Evolutionary conservation across 2,888 invertebrate species (phyloP).

Genomic region (Oegoconia quadripuncta): DNA sequence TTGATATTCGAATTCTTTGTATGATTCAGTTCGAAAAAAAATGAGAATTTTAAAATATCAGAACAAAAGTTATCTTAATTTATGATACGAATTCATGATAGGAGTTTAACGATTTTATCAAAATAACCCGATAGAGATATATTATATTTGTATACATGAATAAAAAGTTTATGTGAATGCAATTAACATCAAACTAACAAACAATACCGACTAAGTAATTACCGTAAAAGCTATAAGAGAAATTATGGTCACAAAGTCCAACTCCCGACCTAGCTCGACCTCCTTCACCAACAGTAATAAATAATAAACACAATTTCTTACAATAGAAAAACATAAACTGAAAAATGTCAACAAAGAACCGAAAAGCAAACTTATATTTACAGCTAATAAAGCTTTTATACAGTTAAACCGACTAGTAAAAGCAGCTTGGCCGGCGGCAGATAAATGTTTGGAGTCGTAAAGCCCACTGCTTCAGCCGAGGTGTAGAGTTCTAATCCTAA

Average conservation of each 20-base stretch:
- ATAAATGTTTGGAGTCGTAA: slow-evolving; percentile 11
- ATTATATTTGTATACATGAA: too few relatives aligned
- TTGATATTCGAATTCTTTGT: too few relatives aligned
- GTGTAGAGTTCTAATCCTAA: slow-evolving; percentile 35
- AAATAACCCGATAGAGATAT: too few relatives aligned
- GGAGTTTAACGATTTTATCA: too few relatives aligned
- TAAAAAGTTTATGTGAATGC: too few relatives aligned
- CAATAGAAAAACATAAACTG: slow-evolving; percentile 56
- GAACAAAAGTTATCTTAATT: too few relatives aligned
- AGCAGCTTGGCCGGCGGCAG: not conserved
- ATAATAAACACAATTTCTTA: slow-evolving; percentile 41
- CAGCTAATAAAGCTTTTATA: not conserved
- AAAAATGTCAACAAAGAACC: slow-evolving; percentile 52
- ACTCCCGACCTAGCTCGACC: not conserved
- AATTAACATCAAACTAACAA: too few relatives aligned
- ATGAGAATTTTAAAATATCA: too few relatives aligned
- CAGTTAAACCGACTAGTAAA: not conserved
- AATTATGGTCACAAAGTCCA: not conserved
- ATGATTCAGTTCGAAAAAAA: too few relatives aligned
- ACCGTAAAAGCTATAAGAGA: not conserved
- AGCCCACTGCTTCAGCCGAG: slow-evolving; percentile 26
- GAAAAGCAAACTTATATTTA: slow-evolving; percentile 8
- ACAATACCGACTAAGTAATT: slow-evolving; percentile 1
- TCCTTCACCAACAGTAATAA: slow-evolving; percentile 13
- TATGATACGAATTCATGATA: too few relatives aligned